These are phyloP conservation scores for Diadegma fenestrale DNA, from an alignment of 2,888 invertebrate species.

Conservation along the genomic window DNA sequence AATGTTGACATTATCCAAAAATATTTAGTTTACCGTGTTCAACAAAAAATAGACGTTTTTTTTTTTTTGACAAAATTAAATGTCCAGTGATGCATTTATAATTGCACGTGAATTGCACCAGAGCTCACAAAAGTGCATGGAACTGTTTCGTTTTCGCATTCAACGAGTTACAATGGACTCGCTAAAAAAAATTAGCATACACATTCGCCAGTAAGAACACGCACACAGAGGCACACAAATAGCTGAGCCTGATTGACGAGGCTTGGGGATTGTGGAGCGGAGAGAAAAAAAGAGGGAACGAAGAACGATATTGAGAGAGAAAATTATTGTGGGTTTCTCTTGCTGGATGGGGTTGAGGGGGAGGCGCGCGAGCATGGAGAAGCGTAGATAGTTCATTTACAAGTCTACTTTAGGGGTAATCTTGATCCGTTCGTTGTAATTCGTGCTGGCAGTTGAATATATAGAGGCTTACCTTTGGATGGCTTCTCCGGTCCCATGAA, in stretches of 20 bases:
- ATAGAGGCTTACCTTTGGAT: conserved; percentile 71
- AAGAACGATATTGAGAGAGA: conserved; percentile 4
- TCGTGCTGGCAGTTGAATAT: conserved; percentile 61
- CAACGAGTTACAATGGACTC: conserved; percentile 43
- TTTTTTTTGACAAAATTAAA: too few relatives aligned
- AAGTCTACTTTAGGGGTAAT: conserved; percentile 68
- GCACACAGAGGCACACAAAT: neutral
- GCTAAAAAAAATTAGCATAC: neutral
- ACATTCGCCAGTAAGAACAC: neutral
- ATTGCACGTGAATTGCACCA: neutral
- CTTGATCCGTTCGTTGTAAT: conserved; percentile 76
- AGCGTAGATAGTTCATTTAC: conserved; percentile 40
- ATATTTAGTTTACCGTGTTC: too few relatives aligned
- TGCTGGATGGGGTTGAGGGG: conserved; percentile 1
- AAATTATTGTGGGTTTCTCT: conserved; percentile 14
- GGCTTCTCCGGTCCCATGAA: conserved; percentile 30
- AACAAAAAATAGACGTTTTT: too few relatives aligned
- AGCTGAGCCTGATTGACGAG: conserved; percentile 44
- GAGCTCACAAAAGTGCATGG: neutral
- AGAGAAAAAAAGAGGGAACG: conserved; percentile 23
- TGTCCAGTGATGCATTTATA: too few relatives aligned
- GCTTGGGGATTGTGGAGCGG: conserved; percentile 21
- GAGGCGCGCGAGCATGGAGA: neutral
- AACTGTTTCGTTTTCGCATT: conserved; percentile 16
- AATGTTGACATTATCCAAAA: too few relatives aligned